A percentile compares a stretch with the other conserved stretches of the same genome.
Conservation (phyloP, 2,888 invertebrate species). For the Orthonychiurus folsomi region DNA sequence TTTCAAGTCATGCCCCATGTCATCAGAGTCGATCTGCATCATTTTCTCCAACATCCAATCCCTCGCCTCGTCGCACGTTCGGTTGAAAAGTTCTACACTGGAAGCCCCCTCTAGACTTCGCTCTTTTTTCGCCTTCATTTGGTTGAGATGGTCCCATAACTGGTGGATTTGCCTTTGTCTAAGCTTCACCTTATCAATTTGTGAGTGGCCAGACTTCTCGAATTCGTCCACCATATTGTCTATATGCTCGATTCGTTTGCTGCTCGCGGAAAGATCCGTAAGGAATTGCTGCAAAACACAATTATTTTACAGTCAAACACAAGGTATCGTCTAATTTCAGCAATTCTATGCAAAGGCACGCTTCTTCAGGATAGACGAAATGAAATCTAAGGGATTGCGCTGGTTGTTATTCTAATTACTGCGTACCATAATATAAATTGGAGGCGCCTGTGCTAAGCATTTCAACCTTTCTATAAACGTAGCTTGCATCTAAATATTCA, state of each 20-base stretch:
- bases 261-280: constrained; percentile 88
- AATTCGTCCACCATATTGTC: constrained; percentile 79
- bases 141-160: constrained; percentile 78
- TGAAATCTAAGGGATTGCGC: no score
- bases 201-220: constrained; percentile 73
- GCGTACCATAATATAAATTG: no score
- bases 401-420: no score
- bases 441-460: no score
- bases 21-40: constrained; percentile 65
- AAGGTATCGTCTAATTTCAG: neutral
- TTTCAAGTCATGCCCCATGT: constrained; percentile 67
- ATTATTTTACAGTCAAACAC: neutral
- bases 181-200: constrained; percentile 66
- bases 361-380: neutral
- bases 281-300: constrained; percentile 64
- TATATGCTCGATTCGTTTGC: constrained; percentile 70
- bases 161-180: constrained; percentile 75
- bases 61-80: constrained; percentile 89
- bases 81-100: constrained; percentile 88
- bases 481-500: no score
- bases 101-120: constrained; percentile 77
- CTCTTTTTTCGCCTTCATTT: constrained; percentile 79
- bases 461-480: no score
- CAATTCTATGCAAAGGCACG: no score
- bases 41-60: constrained; percentile 98